Evolutionary conservation across 30 jellyfish, hydroid and myxozoan species (phyloP), one percentile per base, ranked within the genome.

Genomic region (Phacellophora camtschatica): DNA sequence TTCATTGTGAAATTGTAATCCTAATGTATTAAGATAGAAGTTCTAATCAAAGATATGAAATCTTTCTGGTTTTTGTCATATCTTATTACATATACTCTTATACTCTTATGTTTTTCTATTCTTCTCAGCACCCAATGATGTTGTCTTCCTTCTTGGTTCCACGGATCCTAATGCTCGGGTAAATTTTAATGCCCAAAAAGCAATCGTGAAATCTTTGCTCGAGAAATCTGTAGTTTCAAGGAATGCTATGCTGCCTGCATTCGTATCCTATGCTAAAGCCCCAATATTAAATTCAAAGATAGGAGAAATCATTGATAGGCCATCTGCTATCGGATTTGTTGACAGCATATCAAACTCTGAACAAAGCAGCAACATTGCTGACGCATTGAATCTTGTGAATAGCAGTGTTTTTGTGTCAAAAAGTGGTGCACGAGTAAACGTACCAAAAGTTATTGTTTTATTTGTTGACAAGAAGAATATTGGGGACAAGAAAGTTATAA

Each of bases 371-470:
- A 29, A 74, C 82, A 8, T 80, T 1, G 85, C 81, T 34, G 35
- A 37, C 35, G 95, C 99, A 28, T 63, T 93, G 19, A 82, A 46
- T 51, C 23, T 82, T n/a, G 97, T 94, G 4, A 66, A 95, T 16
- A 66, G 69, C 39, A 35, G 81, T 22, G 71, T 93, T 22, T 86
- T 93, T 51, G 64, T 95, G 1, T 76, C 24, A 15, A 81, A 68
- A 20, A 69, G 63, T 22, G 99, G 97, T n/a, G 99, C 97, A 9
- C 64, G 97, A 49, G 71, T 36, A 1, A 64, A 58, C 55, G 94
- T 82, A 41, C 91, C 96, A 15, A 86, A 81, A 57, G 56, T 97
- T 15, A 22, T 93, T 30, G 55, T 93, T 22, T 64, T 93, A 43
- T 93, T 93, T 74, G 94, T 87, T n/a, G 96, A 93, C 83, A 74